A percentile compares a stretch with the other conserved stretches of the same genome.
Evolutionary conservation across 2,113 vertebrate species (phyloP).

Genomic region (Lagopus leucura): DNA sequence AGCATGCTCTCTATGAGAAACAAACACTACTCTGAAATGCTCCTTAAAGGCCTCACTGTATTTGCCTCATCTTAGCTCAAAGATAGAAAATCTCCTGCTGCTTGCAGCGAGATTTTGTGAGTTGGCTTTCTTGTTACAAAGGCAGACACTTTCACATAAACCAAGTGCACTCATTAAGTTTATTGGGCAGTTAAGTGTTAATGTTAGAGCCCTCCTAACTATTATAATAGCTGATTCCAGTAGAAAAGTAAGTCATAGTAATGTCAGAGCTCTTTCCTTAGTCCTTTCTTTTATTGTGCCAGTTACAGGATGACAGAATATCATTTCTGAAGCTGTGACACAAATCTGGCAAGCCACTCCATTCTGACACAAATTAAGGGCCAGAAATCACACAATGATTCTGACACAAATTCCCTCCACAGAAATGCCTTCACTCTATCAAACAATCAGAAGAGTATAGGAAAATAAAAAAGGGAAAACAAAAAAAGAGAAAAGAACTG

Average conservation of each 20-base stretch:
- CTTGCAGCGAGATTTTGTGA: neutral
- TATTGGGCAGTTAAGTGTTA: neutral
- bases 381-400: neutral
- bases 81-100: neutral
- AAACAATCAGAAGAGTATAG: neutral
- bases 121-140: neutral
- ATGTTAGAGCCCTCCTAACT: neutral
- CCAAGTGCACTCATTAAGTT: neutral
- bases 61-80: rapidly evolving
- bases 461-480: neutral
- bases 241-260: neutral
- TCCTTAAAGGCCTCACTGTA: neutral
- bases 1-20: neutral
- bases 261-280: neutral
- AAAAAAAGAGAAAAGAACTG: neutral
- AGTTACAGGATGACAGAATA: neutral
- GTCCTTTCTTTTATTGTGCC: neutral
- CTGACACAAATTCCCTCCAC: neutral
- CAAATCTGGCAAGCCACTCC: neutral
- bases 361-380: neutral
- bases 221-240: neutral
- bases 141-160: neutral
- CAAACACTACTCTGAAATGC: neutral
- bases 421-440: neutral
- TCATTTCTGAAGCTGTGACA: neutral